These are phyloP conservation scores for Creontiades dilutus DNA, from an alignment of 2,888 invertebrate species.

Conservation along the genomic window DNA sequence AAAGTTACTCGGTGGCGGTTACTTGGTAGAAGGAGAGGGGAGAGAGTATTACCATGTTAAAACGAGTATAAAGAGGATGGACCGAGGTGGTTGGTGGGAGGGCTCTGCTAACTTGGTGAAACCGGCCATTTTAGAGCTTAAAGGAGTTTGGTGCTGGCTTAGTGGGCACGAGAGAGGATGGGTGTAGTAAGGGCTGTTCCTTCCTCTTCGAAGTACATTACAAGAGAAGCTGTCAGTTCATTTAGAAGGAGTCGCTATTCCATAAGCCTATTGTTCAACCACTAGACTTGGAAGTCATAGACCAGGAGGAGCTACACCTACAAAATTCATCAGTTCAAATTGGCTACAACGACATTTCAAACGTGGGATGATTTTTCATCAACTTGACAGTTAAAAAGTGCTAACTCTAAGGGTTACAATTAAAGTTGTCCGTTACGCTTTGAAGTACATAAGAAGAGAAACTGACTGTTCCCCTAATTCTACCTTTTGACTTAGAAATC, in stretches of 20 bases:
- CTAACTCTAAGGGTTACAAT: too few species aligned
- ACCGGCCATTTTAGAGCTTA: slow-evolving; percentile 61
- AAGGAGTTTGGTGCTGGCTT: slow-evolving; percentile 50
- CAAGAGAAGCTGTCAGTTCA: slow-evolving; percentile 17
- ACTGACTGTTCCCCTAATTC: too few species aligned
- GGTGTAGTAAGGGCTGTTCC: background rate
- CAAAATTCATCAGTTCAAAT: too few species aligned
- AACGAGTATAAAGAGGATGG: slow-evolving; percentile 56
- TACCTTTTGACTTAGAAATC: too few species aligned
- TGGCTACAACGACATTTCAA: too few species aligned
- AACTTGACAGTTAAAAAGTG: too few species aligned
- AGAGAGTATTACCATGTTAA: slow-evolving; percentile 57
- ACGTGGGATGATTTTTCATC: too few species aligned
- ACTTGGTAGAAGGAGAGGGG: background rate
- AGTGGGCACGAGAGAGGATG: slow-evolving; percentile 18
- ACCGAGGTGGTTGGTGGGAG: background rate
- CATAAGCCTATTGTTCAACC: too few species aligned
- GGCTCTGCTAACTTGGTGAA: slow-evolving; percentile 58
- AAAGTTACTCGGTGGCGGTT: slow-evolving; percentile 52
- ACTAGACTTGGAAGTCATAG: too few species aligned
- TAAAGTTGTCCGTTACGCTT: too few species aligned
- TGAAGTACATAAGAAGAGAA: too few species aligned
- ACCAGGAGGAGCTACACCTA: too few species aligned
- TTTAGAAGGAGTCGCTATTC: background rate
- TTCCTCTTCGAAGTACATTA: slow-evolving; percentile 39